Evolutionary conservation across 1,140 invertebrate species (phyloP), one percentile per base, ranked within the genome.

Genomic region (Hirudo medicinalis): DNA sequence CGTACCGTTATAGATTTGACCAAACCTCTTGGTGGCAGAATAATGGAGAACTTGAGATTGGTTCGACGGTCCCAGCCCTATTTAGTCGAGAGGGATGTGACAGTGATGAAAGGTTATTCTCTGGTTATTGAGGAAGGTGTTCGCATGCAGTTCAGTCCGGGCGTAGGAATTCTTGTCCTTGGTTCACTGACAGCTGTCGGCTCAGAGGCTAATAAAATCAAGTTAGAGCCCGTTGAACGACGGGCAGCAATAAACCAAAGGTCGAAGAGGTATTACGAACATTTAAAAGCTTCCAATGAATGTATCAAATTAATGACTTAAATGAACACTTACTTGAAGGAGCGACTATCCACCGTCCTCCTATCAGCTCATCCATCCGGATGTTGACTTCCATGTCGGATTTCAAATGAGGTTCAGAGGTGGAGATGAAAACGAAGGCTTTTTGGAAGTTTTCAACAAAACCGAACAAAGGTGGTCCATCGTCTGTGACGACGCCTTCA

Each of bases 381-480:
- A 71, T 54, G 27, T 29, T 43, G 29, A 55, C 43, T 71, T 55
- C n/a, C 13, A 43, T 25, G 20, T 66, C 54, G 57, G 60, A 27
- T 72, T 49, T 67, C 43, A 74, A 40, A 40, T 75, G 63, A 40
- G 74, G 55, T 55, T 78, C 67, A 57, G 54, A 70, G 78, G 77
- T 8, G 78, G 77, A 43, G 67, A 78, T 15, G 69, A 74, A 55
- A 73, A 81, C 72, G 81, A 86, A 75, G 88, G 88, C 15, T 99
- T 97, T 78, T 81, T 99, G 49, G 91, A 99, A 83, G 89, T 94
- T 76, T 98, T 91, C 79, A 99, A 99, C 80, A 85, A 84, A 71
- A 97, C 95, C 6, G 95, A 93, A 0, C 82, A 92, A 15, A 92
- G 97, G 79, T 97, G 94, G 92, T 90, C 96, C 54, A 91, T 96